Evolutionary conservation across 2,888 invertebrate genomes (phyloP).

Genomic region (Labia minor): DNA sequence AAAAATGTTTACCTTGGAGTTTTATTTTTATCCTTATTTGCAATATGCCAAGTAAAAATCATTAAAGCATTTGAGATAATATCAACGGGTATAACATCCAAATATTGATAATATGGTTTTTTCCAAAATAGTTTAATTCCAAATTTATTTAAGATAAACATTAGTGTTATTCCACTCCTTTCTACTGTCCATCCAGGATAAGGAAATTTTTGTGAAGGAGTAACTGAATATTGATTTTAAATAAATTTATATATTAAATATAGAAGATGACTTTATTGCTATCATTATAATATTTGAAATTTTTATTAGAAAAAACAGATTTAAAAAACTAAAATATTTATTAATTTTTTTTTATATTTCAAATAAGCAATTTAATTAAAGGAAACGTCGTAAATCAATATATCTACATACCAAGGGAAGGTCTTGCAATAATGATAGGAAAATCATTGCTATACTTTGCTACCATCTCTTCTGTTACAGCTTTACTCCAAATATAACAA

Average conservation of each 20-base stretch:
- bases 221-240: too few relatives aligned
- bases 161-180: not conserved
- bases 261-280: too few relatives aligned
- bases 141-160: not conserved
- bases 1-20: too few relatives aligned
- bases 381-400: too few relatives aligned
- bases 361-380: not conserved
- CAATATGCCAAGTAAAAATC: too few relatives aligned
- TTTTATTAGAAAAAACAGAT: not conserved
- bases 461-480: not conserved
- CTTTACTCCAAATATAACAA: not conserved
- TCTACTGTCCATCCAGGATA: not conserved
- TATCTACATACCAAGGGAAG: not conserved
- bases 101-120: not conserved
- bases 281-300: not conserved
- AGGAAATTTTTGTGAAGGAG: not conserved
- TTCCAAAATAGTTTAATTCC: not conserved
- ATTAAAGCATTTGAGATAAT: too few relatives aligned
- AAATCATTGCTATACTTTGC: not conserved
- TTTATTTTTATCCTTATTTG: too few relatives aligned
- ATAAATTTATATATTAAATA: too few relatives aligned
- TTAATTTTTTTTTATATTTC: not conserved
- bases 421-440: not conserved
- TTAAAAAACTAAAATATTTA: too few relatives aligned
- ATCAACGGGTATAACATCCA: not conserved